Base-by-base conservation (phyloP, 2,888 invertebrate species). In the Pseudeuparius sepicola region DNA sequence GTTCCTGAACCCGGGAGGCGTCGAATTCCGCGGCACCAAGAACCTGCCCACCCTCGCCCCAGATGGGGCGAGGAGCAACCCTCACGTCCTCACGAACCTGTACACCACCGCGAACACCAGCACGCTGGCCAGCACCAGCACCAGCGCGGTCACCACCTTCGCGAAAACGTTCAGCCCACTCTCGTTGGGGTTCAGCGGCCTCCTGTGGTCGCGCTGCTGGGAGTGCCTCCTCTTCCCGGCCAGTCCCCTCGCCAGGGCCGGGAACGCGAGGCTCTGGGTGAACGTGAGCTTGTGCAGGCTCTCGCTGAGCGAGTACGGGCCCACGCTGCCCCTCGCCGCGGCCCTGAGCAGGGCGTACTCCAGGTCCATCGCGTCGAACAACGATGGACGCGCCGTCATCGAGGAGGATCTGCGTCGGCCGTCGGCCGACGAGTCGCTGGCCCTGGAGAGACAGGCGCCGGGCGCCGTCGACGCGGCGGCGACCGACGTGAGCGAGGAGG, bases 71-170 rank as follows among this genome's bases (percentile, higher is more conserved):
- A 79, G 69, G 63, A 78, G 74, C 66, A 78, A 75, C 42, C 78
- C 79, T 80, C 78, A 80, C 75, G 78, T 78, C 58, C 73, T 67
- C 54, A 77, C 78, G 55, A 77, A 79, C 55, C 79, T 79, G 54
- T 78, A 78, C 36, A 80, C 78, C 13, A 79, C 76, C 29, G 78
- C 72, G 58, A 79, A 79, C 47, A 80, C 79, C 54, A 80, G 63
- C 42, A 79, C 74, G 50, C 78, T 78, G 39, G 79, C 75, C 27
- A 78, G 63, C 46, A 79, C 75, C 40, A 79, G 56, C 14, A 79
- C 74, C 13, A 79, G 59, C 4, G 78, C 78, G 3, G 80, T 79
- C 38, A 78, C 68, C 26, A 78, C 73, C 57, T 79, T 79, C 37
- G 79, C 79, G 53, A 77, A 78, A 31, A 75, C 74, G 57, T 79